Conservation (phyloP, 2,113 vertebrate genomes). For the Scalopus aquaticus region DNA sequence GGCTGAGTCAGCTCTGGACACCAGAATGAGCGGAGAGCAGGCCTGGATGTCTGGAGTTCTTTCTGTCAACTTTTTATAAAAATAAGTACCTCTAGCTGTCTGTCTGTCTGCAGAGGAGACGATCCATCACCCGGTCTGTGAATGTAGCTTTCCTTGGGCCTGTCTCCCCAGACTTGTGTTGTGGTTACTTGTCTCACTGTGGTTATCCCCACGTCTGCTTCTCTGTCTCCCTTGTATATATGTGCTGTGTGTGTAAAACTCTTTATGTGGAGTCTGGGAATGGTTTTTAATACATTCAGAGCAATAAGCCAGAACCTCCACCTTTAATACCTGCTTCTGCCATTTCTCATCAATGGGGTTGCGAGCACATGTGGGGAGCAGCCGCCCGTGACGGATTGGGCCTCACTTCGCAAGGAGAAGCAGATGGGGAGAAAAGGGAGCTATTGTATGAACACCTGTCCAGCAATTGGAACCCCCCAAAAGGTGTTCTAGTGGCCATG, state of each 20-base stretch:
- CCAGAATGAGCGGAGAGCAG: conserved; percentile 50
- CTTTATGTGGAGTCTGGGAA: conserved; percentile 79
- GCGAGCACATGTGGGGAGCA: conserved; percentile 68
- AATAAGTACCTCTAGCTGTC: conserved; percentile 74
- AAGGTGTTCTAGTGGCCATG: not conserved
- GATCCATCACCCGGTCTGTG: conserved; percentile 71
- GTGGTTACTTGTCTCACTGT: conserved; percentile 81
- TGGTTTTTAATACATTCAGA: conserved; percentile 75
- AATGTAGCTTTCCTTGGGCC: conserved; percentile 69
- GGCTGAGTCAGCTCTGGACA: conserved; percentile 72
- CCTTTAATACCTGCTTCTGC: conserved; percentile 79
- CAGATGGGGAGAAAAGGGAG: conserved; percentile 59
- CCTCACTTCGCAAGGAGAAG: not conserved
- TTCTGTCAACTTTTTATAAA: conserved; percentile 75
- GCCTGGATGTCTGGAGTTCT: conserved; percentile 75
- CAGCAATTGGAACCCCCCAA: not conserved
- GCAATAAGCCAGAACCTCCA: conserved; percentile 74
- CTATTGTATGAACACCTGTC: conserved; percentile 69
- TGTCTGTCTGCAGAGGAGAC: conserved; percentile 74
- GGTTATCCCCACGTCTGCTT: conserved; percentile 78
- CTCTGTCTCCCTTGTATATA: conserved; percentile 78
- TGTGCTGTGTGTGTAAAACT: conserved; percentile 77
- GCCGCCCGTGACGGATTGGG: conserved; percentile 19
- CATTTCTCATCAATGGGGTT: conserved; percentile 68
- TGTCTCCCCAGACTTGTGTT: conserved; percentile 77